These are phyloP conservation scores for Thyatira batis DNA, from an alignment of 2,888 invertebrate species.

Conservation along the genomic window DNA sequence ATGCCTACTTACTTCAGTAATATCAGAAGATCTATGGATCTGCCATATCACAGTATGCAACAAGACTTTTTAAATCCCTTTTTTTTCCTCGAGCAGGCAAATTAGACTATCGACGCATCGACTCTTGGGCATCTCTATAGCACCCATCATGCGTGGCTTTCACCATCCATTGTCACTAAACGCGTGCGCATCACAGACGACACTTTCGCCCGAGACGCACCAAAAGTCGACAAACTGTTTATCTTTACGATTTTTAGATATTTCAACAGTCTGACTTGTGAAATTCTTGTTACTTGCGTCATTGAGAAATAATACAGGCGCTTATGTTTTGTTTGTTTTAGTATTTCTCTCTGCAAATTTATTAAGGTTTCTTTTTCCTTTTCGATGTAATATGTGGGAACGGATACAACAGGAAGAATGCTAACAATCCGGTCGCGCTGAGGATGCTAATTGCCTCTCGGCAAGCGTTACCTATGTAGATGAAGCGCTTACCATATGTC, in stretches of 20 bases:
- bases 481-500: conserved; percentile 47
- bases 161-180: conserved; percentile 54
- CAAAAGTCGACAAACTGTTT: conserved; percentile 44
- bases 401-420: conserved; percentile 63
- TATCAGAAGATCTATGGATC: no score
- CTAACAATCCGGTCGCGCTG: conserved; percentile 59
- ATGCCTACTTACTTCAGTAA: no score
- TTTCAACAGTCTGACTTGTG: conserved; percentile 26
- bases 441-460: conserved; percentile 65
- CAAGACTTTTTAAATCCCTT: no score
- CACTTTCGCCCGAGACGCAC: conserved; percentile 57
- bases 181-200: conserved; percentile 31
- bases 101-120: not conserved
- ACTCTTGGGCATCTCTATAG: conserved; percentile 3
- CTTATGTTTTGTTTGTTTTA: conserved; percentile 43
- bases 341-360: conserved; percentile 30
- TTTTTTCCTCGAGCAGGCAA: not conserved
- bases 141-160: conserved; percentile 40
- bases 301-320: conserved; percentile 32
- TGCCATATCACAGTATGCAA: no score
- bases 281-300: conserved; percentile 39
- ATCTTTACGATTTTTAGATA: conserved; percentile 37
- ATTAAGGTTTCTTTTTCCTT: conserved; percentile 39
- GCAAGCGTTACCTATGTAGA: conserved; percentile 51
- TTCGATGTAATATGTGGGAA: conserved; percentile 49